Base-by-base conservation (phyloP, 2,797 vertebrate species). In the Ctenochaetus hawaiiensis region DNA sequence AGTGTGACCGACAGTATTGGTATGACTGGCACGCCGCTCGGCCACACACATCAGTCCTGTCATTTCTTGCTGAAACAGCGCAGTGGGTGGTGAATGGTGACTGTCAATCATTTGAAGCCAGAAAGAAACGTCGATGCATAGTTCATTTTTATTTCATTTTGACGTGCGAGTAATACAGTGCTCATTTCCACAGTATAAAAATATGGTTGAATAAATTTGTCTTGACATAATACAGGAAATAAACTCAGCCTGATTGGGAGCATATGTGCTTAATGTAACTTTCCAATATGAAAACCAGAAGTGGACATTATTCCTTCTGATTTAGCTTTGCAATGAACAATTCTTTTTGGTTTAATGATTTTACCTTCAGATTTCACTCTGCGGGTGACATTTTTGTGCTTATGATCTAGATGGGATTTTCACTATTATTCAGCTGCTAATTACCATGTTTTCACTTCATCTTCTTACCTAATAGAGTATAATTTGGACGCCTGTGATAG, bases 31-130 rank as follows among this genome's bases (percentile, higher is more conserved):
- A 51, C 26, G 23, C 48, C 23, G 62, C 68, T 72, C 18, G 48
- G 77, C 53, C 51, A 47, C 54, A 63, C 57, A 23, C 53, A 39
- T 75, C 49, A 60, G 37, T 59, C 48, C 41, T 1, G 1, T 52
- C 64, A 54, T 78, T 62, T 54, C 76, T 78, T 6, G 17, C 44
- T 61, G 39, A 73, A 70, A 64, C 60, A 51, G 54, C 48, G 30
- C 10, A 53, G 53, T 62, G 53, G 26, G 64, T 49, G 72, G 60
- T 49, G 53, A 77, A 54, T 56, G 26, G 49, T 45, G 68, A 44
- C 60, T 77, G 80, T 74, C 72, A 63, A 45, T 72, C 72, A 77
- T 22, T 62, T 63, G 22, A 58, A 69, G 39, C 20, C 26, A 49
- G 16, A 61, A 45, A 44, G 23, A 64, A 71, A 67, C 41, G 17